Evolutionary conservation across 92 coral and sea anemone species (phyloP).

Genomic region (Pocillopora meandrina): DNA sequence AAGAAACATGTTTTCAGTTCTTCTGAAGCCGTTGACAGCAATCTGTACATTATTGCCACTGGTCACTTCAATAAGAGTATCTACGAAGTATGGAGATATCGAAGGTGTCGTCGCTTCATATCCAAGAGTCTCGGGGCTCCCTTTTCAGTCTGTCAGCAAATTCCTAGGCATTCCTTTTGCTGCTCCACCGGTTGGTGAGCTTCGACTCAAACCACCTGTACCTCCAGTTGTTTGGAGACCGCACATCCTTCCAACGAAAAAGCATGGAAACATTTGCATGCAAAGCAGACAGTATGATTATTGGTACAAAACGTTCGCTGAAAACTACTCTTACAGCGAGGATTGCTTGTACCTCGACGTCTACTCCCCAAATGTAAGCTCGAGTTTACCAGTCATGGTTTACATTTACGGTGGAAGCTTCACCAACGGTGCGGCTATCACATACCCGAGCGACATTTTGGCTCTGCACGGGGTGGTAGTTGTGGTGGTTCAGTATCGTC

Average conservation of each 20-base stretch:
- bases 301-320: not conserved
- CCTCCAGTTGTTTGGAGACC: constrained; percentile 55
- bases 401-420: constrained; percentile 61
- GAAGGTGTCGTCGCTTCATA: constrained; percentile 5
- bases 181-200: constrained; percentile 51
- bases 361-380: constrained; percentile 24
- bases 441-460: constrained; percentile 42
- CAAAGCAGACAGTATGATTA: constrained; percentile 13
- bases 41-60: not conserved
- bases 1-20: not conserved
- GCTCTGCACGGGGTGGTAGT: constrained; percentile 59
- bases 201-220: constrained; percentile 50
- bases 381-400: constrained; percentile 43
- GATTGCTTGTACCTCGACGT: constrained; percentile 56
- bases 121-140: not conserved
- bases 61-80: constrained; percentile 8
- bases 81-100: constrained; percentile 25
- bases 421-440: constrained; percentile 33
- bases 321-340: constrained; percentile 22
- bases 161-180: constrained; percentile 67
- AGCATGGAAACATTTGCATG: constrained; percentile 58
- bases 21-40: not conserved
- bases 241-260: constrained; percentile 29
- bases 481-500: constrained; percentile 55
- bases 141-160: constrained; percentile 28